These are phyloP conservation scores for Macrosteles quadrilineatus DNA, from an alignment of 1,140 invertebrate species.

Conservation along the genomic window DNA sequence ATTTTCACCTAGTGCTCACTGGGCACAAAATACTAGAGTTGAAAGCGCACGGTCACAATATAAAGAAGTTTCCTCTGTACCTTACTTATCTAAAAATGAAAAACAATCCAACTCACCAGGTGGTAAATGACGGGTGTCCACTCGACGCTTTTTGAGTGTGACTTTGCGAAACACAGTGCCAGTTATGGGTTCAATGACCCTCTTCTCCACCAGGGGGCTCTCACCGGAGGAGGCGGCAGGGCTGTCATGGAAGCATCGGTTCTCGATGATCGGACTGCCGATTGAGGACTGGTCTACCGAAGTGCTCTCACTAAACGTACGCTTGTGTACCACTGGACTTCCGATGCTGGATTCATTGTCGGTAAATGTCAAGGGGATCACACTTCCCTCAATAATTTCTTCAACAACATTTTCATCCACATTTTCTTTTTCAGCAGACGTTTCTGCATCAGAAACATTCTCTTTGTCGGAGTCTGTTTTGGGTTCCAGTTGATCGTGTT, in stretches of 20 bases:
- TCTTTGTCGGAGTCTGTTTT: background rate
- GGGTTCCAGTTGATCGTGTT: background rate
- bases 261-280: slow-evolving; percentile 10
- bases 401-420: background rate
- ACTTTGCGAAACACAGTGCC: slow-evolving; percentile 56
- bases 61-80: too few species aligned
- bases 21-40: too few species aligned
- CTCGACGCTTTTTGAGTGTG: slow-evolving; percentile 28
- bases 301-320: slow-evolving; percentile 15
- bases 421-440: background rate
- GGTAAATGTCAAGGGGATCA: background rate
- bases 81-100: too few species aligned
- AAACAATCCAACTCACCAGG: slow-evolving; percentile 34
- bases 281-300: slow-evolving; percentile 25
- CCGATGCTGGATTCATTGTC: slow-evolving; percentile 15
- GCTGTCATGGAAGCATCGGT: slow-evolving; percentile 14
- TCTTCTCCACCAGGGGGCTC: slow-evolving; percentile 32
- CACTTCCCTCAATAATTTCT: too few species aligned
- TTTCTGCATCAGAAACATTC: background rate
- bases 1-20: too few species aligned
- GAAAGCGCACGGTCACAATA: too few species aligned
- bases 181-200: slow-evolving; percentile 49
- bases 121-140: slow-evolving; percentile 36
- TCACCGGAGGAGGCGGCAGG: background rate
- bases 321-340: slow-evolving; percentile 4